These are phyloP conservation scores for Diadumene lineata DNA, from an alignment of 92 coral and sea anemone species.

Conservation along the genomic window DNA sequence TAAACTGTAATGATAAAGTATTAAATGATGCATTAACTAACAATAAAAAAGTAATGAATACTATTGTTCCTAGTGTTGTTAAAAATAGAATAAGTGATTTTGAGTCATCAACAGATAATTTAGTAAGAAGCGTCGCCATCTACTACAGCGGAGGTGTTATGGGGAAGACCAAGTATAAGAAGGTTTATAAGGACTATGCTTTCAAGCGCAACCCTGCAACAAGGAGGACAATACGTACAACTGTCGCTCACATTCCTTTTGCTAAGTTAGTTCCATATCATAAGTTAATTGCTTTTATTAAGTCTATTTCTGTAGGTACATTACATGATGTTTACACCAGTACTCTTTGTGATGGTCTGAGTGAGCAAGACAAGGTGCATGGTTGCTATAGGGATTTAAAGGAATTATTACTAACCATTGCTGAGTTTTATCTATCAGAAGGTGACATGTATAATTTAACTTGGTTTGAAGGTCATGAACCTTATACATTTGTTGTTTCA, in stretches of 20 bases:
- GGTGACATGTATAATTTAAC: neutral
- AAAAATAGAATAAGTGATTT: no score
- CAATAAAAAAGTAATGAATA: no score
- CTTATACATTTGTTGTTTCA: neutral
- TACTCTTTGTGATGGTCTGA: conserved; percentile 31
- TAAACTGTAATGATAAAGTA: no score
- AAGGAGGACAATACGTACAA: conserved; percentile 17
- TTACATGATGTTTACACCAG: conserved; percentile 6
- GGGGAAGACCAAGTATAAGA: neutral
- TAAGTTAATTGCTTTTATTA: conserved; percentile 21
- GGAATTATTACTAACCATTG: conserved; percentile 19
- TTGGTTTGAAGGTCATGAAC: conserved; percentile 3
- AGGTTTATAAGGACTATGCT: neutral
- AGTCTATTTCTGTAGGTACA: conserved; percentile 16
- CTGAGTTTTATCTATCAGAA: conserved; percentile 17
- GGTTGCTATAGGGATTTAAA: conserved; percentile 32
- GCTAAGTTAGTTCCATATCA: conserved; percentile 25
- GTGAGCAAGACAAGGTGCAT: conserved; percentile 27
- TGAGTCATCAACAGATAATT: no score
- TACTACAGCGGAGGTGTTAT: neutral
- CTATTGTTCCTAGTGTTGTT: no score
- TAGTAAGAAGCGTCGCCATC: neutral
- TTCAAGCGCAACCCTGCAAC: neutral
- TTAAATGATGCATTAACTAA: no score
- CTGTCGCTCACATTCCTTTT: conserved; percentile 13